Evolutionary conservation across 1,140 invertebrate species (phyloP), one percentile per base, ranked within the genome.

Genomic region (Mycetomoellerius zeteki): DNA sequence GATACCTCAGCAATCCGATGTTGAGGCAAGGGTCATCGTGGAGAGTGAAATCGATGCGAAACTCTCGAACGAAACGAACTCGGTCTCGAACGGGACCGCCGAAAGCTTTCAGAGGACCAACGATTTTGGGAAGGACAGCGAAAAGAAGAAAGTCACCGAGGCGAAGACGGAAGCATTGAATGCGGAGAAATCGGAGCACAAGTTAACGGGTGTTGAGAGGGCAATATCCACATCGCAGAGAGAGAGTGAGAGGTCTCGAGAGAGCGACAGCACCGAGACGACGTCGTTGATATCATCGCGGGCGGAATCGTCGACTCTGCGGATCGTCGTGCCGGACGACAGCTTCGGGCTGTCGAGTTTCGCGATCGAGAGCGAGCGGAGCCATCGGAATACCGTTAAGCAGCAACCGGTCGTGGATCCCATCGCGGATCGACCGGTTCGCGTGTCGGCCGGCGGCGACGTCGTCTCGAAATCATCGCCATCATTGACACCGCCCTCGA

Each of bases 291-390:
- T 24, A 19, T 10, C n/a, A 24, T 30, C 47, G 24, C 37, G n/a
- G 58, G 19, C 24, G 76, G 67, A 30, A 19, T 90, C 56, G 71
- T 19, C 85, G 77, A 71, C 78, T 43, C 65, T 92, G 62, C 85
- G 90, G 27, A 92, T 92, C 62, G 86, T 92, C 7, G 91, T 92
- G 73, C 90, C 90, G 24, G 91, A 92, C 71, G 52, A 50, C 33
- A 87, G 80, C 52, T n/a, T 80, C 50, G 73, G 30, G 16, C 78
- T 78, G 14, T 21, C 76, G 60, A 24, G 80, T 30, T 84, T 85
- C 62, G 87, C 73, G 16, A 90, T 75, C 60, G 86, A 37, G 12
- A 82, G 37, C 56, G 75, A 62, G 12, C 37, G 76, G 19, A 65
- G 60, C 0, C 87, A 89, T 43, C 88, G 86, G 37, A 60, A 85